Evolutionary conservation across 2,888 invertebrate genomes (phyloP).

Genomic region (Flexamia atlantica): DNA sequence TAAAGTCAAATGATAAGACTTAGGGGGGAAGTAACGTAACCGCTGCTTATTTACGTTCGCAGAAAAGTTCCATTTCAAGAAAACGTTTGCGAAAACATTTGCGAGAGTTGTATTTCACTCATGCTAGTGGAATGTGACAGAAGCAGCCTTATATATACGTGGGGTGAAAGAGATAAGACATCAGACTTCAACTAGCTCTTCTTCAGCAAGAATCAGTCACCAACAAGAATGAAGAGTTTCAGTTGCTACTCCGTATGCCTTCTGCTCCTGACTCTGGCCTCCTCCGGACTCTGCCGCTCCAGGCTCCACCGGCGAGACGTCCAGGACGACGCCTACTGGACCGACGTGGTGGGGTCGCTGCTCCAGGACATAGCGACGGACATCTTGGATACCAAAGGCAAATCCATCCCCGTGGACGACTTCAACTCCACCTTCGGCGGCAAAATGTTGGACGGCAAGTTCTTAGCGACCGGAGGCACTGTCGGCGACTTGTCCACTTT

Average conservation of each 20-base stretch:
- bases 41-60: not conserved
- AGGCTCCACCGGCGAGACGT: not conserved
- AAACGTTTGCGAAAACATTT: not conserved
- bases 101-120: not conserved
- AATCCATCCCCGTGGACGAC: not conserved
- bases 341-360: not conserved
- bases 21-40: not conserved
- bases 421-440: not conserved
- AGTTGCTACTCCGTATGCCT: not conserved
- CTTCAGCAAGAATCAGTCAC: too few relatives aligned
- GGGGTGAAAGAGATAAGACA: not conserved
- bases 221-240: too few relatives aligned
- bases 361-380: not conserved
- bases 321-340: not conserved
- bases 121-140: not conserved
- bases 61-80: not conserved
- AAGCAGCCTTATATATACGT: not conserved
- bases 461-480: not conserved
- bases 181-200: not conserved
- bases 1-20: too few relatives aligned
- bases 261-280: not conserved
- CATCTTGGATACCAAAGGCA: not conserved
- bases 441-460: not conserved
- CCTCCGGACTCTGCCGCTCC: not conserved
- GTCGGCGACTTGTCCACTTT: not conserved